Conservation (phyloP, 2,888 invertebrate genomes). For the Andrena trimmerana region DNA sequence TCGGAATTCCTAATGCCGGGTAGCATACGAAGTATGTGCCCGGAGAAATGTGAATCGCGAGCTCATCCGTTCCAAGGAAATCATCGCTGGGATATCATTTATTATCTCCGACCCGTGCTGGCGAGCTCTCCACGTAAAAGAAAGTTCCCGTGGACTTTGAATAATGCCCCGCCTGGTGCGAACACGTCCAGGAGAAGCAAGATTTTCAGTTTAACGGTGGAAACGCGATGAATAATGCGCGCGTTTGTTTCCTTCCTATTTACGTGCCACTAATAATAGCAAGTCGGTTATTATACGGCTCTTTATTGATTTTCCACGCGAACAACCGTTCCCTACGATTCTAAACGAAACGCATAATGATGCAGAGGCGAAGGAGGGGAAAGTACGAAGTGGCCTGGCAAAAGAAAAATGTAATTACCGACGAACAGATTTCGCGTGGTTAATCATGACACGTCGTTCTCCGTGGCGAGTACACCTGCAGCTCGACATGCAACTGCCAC, state of each 20-base stretch:
- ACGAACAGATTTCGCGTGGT: conserved; percentile 53
- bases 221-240: conserved; percentile 25
- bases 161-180: background rate
- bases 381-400: background rate
- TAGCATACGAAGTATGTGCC: background rate
- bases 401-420: conserved; percentile 53
- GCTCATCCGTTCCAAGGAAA: conserved; percentile 13
- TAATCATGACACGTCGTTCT: conserved; percentile 62
- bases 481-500: conserved; percentile 55
- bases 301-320: conserved; percentile 65
- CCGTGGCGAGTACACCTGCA: conserved; percentile 14
- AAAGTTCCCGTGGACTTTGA: conserved; percentile 1
- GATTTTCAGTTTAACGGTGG: background rate
- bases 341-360: conserved; percentile 47
- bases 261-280: conserved; percentile 65
- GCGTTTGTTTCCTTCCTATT: conserved; percentile 53
- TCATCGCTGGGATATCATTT: conserved; percentile 15
- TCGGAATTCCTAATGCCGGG: conserved; percentile 6
- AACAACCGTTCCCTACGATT: conserved; percentile 45
- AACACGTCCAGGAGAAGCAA: background rate
- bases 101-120: conserved; percentile 1
- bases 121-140: background rate
- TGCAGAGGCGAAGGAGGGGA: conserved; percentile 9
- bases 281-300: conserved; percentile 57
- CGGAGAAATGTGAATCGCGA: conserved; percentile 20